Evolutionary conservation across 2,888 invertebrate genomes (phyloP), one percentile per base, ranked within the genome.

Genomic region (Aromia moschata): DNA sequence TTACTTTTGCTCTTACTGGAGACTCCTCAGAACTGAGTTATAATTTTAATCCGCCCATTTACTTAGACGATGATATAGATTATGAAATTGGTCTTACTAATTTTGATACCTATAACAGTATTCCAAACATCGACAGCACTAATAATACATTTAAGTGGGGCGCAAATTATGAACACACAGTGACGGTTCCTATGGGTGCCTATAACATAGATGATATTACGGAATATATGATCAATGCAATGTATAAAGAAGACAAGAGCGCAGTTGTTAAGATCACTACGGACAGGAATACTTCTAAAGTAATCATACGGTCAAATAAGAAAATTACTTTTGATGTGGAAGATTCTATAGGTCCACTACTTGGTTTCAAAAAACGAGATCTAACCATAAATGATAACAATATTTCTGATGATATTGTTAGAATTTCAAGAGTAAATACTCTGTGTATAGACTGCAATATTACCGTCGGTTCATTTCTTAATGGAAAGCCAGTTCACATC

Each of bases 171-270:
- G 12, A 37, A 14, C 14, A 37, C 12, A 37, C 37, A 12, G 37
- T 37, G 11, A 37, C 37, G 12, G 12, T 37, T 37, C 37, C 37
- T 7, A 12, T 14, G 12, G 12, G 12, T 12, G 37, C 37, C 37
- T 38, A 38, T 16, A 38, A 38, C 16, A 38, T 38, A 4, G 38
- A 38, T 38, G 38, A 38, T 38, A 15, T 38, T 38, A 38, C 38
- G 16, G 16, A 38, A 15, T 38, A 38, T 38, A 38, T 38, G 38
- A 38, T 16, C 2, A 38, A 2, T 38, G 15, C 38, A 15, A 38
- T 38, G 16, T 15, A 1, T 10, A 2, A 38, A 38, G 38, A 38
- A 38, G 38, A 38, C 9, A 16, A 38, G 15, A 16, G 16, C 16
- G 38, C 38, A 15, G 16, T 5, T 10, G 16, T 38, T 15, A 38